These are phyloP conservation scores for Catharus minimus DNA, from an alignment of 2,113 vertebrate genomes.

Conservation along the genomic window DNA sequence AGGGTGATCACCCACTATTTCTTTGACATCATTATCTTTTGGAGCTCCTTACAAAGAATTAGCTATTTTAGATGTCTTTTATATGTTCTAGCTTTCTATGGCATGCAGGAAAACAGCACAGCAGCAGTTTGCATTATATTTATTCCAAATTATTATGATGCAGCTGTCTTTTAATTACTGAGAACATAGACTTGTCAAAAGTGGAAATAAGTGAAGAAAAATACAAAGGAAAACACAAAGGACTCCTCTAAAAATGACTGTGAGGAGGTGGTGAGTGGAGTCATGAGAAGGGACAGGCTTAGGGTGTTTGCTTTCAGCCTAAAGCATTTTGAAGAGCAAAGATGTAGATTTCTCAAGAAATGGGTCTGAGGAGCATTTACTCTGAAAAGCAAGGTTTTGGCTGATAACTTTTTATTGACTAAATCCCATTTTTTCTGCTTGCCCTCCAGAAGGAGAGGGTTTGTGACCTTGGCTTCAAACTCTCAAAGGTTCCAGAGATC, in stretches of 20 bases:
- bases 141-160: not conserved
- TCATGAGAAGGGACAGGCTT: not conserved
- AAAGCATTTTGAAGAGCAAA: not conserved
- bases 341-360: not conserved
- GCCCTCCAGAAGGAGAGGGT: fast-evolving
- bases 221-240: not conserved
- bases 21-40: not conserved
- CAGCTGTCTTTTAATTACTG: not conserved
- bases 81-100: not conserved
- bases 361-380: not conserved
- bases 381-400: not conserved
- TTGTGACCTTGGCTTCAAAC: not conserved
- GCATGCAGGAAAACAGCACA: not conserved
- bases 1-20: not conserved
- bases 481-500: not conserved
- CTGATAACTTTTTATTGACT: not conserved
- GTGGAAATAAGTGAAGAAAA: not conserved
- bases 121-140: not conserved
- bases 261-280: not conserved
- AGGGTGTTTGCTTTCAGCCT: not conserved
- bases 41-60: not conserved
- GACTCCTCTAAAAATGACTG: not conserved
- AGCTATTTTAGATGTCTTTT: not conserved
- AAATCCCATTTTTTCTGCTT: not conserved
- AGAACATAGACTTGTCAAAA: not conserved